Evolutionary conservation across 53 echinoderm and acorn worm species (phyloP), one percentile per base, ranked within the genome.

Genomic region (Echinarachnius parma): DNA sequence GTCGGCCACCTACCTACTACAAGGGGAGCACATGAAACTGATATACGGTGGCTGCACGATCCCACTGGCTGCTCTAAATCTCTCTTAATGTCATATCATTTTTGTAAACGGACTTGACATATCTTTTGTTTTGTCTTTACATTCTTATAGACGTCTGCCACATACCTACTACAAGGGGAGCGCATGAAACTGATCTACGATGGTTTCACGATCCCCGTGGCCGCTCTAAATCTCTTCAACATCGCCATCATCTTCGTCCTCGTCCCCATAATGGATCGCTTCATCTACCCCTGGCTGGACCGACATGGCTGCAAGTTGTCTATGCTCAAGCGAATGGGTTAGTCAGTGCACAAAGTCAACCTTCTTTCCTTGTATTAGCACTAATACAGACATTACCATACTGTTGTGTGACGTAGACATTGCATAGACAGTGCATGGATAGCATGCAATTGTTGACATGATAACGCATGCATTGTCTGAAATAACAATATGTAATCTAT

Each of bases 131-230:
- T n/a, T n/a, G n/a, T n/a, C n/a, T n/a, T n/a, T n/a, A n/a, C n/a
- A n/a, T 46, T 18, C 48, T 37, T 46, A 31, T 71, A 98, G 98
- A 98, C 86, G 91, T 76, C 66, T 10, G 83, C 98, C 14, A 88
- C 88, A 9, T 98, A 87, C 45, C 50, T 88, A 1, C 83, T 98
- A 5, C 98, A 98, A 86, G 91, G 91, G 10, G 86, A 86, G 64
- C 76, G 88, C 11, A 83, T 91, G 77, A 82, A 58, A 11, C 56
- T 98, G 1, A 31, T 31, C 11, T 90, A 80, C 26, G 57, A 64
- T 5, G 31, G n/a, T 0, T 91, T 98, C 75, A 82, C 83, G 0
- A 60, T 91, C 28, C 91, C 98, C 1, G 90, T 88, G 32, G 90
- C 98, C 15, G 72, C 79, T 16, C 67, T 98, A 32, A 98, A 80